These are phyloP conservation scores for Acleris laterana DNA, from an alignment of 2,888 invertebrate species.

Conservation along the genomic window DNA sequence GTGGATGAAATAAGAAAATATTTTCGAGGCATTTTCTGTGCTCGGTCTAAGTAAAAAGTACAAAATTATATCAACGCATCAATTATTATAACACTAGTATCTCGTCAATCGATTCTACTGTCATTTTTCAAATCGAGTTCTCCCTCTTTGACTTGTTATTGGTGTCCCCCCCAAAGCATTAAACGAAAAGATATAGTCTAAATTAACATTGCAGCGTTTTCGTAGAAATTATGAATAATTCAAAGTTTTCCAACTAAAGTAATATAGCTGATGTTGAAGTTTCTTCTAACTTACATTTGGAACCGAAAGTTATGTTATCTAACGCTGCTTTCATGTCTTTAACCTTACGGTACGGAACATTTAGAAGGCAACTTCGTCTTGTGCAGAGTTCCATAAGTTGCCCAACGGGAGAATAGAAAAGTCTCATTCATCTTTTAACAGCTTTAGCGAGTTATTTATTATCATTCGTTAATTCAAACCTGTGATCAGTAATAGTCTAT, in stretches of 20 bases:
- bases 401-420: not conserved
- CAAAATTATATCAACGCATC: constrained; percentile 4
- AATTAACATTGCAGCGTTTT: constrained; percentile 28
- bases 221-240: constrained; percentile 34
- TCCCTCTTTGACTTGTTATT: not conserved
- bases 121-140: not conserved
- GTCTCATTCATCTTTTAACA: not conserved
- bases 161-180: constrained; percentile 12
- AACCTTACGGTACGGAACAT: constrained; percentile 12
- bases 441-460: too few relatives aligned
- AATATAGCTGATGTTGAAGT: constrained; percentile 27
- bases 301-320: constrained; percentile 31
- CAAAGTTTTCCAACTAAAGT: constrained; percentile 32
- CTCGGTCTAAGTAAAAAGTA: constrained; percentile 1
- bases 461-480: too few relatives aligned
- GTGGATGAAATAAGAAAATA: constrained; percentile 19
- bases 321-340: constrained; percentile 26
- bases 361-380: constrained; percentile 19
- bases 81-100: not conserved
- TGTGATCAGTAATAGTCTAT: too few relatives aligned
- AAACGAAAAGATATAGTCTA: constrained; percentile 20
- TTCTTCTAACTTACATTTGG: constrained; percentile 26
- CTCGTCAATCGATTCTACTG: not conserved
- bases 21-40: constrained; percentile 10
- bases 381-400: constrained; percentile 7